Conservation (phyloP, 2,888 invertebrate species). For the Campoplex nolae region DNA sequence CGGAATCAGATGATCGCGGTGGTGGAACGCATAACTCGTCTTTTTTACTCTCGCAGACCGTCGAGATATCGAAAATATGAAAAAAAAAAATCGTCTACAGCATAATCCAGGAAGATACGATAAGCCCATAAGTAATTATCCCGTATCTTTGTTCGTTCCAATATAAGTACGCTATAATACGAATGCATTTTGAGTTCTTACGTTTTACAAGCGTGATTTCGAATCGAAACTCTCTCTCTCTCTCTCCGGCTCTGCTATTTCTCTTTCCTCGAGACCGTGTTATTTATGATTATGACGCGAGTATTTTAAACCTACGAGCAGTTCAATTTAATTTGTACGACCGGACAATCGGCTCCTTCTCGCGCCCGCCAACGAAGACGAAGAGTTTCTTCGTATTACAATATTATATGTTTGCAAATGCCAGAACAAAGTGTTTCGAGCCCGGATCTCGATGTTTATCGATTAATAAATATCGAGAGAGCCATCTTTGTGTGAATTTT, state of each 20-base stretch:
- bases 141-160: conserved; percentile 49
- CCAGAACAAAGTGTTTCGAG: conserved; percentile 14
- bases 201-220: conserved; percentile 36
- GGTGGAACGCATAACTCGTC: not conserved
- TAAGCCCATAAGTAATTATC: conserved; percentile 60
- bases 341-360: conserved; percentile 44
- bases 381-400: conserved; percentile 47
- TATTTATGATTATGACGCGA: conserved; percentile 60
- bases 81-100: conserved; percentile 4
- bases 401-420: conserved; percentile 29
- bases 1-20: not conserved
- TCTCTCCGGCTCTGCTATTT: not conserved
- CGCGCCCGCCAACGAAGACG: conserved; percentile 51
- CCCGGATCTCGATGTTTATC: conserved; percentile 52
- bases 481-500: not conserved
- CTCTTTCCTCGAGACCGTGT: conserved; percentile 12
- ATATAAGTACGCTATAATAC: conserved; percentile 30
- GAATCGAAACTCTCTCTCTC: conserved; percentile 39
- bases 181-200: not conserved
- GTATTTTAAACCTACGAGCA: conserved; percentile 60
- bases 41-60: not conserved
- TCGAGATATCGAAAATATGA: not conserved
- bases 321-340: conserved; percentile 61
- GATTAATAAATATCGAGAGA: conserved; percentile 42
- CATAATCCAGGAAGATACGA: conserved; percentile 61